Evolutionary conservation across 2,797 vertebrate genomes (phyloP), one percentile per base, ranked within the genome.

Genomic region (Menidia menidia): DNA sequence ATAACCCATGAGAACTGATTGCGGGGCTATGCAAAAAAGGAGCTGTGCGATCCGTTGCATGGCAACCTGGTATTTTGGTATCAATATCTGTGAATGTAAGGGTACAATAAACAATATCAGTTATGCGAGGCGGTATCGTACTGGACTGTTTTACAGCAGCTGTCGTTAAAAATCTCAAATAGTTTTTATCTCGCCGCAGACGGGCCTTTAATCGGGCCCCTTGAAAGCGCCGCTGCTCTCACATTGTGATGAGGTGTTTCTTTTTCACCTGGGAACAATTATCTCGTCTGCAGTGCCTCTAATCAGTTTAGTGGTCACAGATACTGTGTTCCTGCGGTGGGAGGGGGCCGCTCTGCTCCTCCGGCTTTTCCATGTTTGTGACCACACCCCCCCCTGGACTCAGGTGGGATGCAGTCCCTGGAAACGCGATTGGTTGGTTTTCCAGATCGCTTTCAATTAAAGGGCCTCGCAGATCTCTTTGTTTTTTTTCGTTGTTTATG

Each of bases 231-330:
- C 68, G 78, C 68, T 9, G 69, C 42, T 79, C 71, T 67, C 65
- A 19, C 55, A 42, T 32, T 41, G 44, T 70, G 35, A 61, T 31
- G 45, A 67, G 11, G 60, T 80, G 73, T 65, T 76, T 69, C 81
- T 81, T 67, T 81, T 79, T 83, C 80, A 85, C 85, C 77, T 80
- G 86, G 82, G 6, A 87, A 71, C 81, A 50, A 71, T 91, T 88
- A 80, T 76, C 18, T 74, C 64, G 73, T 71, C 64, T 71, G 77
- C 70, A 65, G 76, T 62, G 73, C 60, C 70, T 83, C 73, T 83
- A 88, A 88, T 85, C 77, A 82, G 77, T 3, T 41, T 67, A 78
- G 64, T 75, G 75, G 58, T 75, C 61, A 65, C 71, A 85, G 70
- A 77, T 76, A 80, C 64, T 61, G 52, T 56, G 63, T 57, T 47